Evolutionary conservation across 2,113 vertebrate species (phyloP).

Genomic region (Lepidothrix coronata): DNA sequence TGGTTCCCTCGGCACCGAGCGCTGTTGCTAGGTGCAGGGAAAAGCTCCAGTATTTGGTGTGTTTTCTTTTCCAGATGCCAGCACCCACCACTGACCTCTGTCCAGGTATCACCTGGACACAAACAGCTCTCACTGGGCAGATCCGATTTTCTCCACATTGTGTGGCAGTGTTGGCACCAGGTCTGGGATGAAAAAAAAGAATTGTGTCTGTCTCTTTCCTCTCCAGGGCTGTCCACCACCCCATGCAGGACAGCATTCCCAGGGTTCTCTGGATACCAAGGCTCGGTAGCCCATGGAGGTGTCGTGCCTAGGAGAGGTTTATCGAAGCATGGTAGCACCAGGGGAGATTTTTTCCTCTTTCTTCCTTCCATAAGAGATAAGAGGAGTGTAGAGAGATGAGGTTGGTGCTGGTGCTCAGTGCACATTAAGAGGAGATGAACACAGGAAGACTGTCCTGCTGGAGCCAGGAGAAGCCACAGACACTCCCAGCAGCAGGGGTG

Average conservation of each 20-base stretch:
- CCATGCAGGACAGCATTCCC: background rate
- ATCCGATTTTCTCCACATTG: background rate
- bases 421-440: accelerated
- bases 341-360: background rate
- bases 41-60: background rate
- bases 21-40: slow-evolving; percentile 47
- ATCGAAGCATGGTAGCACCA: background rate
- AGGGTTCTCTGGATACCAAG: background rate
- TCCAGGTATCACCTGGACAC: background rate
- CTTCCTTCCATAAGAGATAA: background rate
- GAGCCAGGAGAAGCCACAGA: background rate
- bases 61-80: slow-evolving; percentile 18
- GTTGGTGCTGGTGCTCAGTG: background rate
- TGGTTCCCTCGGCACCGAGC: background rate
- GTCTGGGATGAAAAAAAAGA: background rate
- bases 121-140: background rate
- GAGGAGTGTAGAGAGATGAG: background rate
- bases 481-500: background rate
- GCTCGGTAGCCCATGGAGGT: background rate
- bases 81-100: background rate
- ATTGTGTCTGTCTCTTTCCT: background rate
- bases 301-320: background rate
- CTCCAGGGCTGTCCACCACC: background rate
- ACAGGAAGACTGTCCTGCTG: background rate
- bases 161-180: background rate